These are phyloP conservation scores for Amphipyra berbera DNA, from an alignment of 2,888 invertebrate species.

Conservation along the genomic window DNA sequence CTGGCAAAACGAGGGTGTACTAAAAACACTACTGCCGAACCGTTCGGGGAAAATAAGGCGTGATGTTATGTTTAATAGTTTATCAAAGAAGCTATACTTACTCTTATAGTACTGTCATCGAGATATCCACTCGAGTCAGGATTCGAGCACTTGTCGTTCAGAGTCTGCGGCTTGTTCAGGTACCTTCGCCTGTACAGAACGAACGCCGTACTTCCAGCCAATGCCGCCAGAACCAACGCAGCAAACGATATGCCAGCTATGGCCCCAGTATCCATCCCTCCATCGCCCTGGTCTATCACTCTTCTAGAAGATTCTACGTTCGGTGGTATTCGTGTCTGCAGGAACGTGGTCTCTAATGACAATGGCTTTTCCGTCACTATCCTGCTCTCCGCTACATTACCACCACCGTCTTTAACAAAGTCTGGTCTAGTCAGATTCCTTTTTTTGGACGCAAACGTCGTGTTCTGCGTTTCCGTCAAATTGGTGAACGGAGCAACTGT, in stretches of 20 bases:
- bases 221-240: constrained; percentile 91
- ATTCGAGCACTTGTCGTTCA: constrained; percentile 95
- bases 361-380: constrained; percentile 85
- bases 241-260: constrained; percentile 93
- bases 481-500: constrained; percentile 65
- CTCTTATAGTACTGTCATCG: constrained; percentile 96
- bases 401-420: constrained; percentile 76
- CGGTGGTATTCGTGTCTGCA: constrained; percentile 83
- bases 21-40: no score
- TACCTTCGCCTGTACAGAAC: constrained; percentile 93
- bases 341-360: constrained; percentile 82
- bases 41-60: no score
- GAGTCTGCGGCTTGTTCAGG: constrained; percentile 95
- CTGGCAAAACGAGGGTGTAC: no score
- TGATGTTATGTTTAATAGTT: no score
- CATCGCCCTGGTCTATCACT: constrained; percentile 75
- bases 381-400: constrained; percentile 76
- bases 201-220: constrained; percentile 92
- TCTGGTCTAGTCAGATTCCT: constrained; percentile 80
- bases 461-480: constrained; percentile 74
- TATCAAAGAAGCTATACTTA: constrained; percentile 85
- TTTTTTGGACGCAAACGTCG: constrained; percentile 73
- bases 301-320: constrained; percentile 83
- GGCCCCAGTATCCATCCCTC: constrained; percentile 89
- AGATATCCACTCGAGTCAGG: constrained; percentile 96